Evolutionary conservation across 2,113 vertebrate species (phyloP).

Genomic region (Anas platyrhynchos): DNA sequence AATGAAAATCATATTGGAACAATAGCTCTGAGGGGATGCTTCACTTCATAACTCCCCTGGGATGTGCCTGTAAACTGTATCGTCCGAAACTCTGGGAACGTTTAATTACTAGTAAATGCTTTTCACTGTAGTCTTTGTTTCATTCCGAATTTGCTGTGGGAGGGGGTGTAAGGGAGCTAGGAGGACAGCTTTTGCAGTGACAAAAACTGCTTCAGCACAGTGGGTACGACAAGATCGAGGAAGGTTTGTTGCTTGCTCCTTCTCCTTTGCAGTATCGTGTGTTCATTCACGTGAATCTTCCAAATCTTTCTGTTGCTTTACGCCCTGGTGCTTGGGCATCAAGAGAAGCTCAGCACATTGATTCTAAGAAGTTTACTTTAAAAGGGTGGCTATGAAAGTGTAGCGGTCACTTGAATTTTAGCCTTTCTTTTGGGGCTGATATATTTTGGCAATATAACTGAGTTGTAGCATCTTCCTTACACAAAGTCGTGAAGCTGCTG

Average conservation of each 20-base stretch:
- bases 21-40: slow-evolving; percentile 47
- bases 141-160: background rate
- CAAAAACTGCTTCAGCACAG: background rate
- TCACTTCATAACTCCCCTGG: slow-evolving; percentile 21
- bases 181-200: background rate
- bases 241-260: background rate
- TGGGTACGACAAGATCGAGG: background rate
- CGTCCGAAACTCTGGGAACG: background rate
- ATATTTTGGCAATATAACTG: background rate
- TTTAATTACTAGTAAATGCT: slow-evolving; percentile 24
- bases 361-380: background rate
- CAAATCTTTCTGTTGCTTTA: background rate
- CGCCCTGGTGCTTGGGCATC: background rate
- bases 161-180: background rate
- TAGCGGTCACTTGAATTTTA: background rate
- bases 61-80: slow-evolving; percentile 29
- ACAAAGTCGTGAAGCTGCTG: background rate
- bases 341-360: background rate
- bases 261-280: background rate
- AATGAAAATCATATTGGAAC: slow-evolving; percentile 59
- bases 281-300: background rate
- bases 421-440: background rate
- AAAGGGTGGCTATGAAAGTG: background rate
- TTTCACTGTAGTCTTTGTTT: background rate
- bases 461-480: background rate